Conservation (phyloP, 2,113 vertebrate species). For the Trachemys scripta region DNA sequence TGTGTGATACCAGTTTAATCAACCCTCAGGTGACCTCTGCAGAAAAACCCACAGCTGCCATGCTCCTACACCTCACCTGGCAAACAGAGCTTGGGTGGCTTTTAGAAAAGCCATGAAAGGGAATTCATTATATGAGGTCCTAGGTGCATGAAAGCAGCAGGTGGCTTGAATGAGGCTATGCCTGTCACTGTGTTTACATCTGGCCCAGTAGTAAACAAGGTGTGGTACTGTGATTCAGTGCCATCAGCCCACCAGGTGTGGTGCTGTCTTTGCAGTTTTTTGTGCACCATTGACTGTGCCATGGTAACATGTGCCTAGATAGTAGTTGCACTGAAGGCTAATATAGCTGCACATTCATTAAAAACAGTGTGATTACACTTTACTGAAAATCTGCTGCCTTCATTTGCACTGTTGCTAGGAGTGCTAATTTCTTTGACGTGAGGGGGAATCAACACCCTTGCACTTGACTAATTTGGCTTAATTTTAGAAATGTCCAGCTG, state of each 20-base stretch:
- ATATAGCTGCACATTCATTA: background rate
- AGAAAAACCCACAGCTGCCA: slow-evolving; percentile 25
- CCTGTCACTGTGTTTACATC: background rate
- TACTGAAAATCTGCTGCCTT: background rate
- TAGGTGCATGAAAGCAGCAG: slow-evolving; percentile 1
- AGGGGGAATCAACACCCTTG: background rate
- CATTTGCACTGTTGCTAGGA: background rate
- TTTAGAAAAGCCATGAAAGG: background rate
- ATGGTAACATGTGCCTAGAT: fast-evolving
- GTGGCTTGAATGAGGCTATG: background rate
- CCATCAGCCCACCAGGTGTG: fast-evolving
- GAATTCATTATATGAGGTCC: background rate
- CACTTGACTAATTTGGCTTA: background rate
- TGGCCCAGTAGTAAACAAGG: fast-evolving
- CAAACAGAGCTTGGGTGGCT: background rate
- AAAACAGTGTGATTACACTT: background rate
- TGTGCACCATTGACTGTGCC: background rate
- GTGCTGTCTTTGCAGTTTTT: fast-evolving
- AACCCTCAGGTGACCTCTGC: slow-evolving; percentile 62
- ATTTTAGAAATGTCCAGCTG: background rate
- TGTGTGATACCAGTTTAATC: background rate
- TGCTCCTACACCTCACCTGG: background rate
- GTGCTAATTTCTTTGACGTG: background rate
- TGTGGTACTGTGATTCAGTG: fast-evolving
- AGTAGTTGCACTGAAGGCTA: background rate